Conservation (phyloP, 2,797 vertebrate genomes). For the Lycodopsis pacificus region DNA sequence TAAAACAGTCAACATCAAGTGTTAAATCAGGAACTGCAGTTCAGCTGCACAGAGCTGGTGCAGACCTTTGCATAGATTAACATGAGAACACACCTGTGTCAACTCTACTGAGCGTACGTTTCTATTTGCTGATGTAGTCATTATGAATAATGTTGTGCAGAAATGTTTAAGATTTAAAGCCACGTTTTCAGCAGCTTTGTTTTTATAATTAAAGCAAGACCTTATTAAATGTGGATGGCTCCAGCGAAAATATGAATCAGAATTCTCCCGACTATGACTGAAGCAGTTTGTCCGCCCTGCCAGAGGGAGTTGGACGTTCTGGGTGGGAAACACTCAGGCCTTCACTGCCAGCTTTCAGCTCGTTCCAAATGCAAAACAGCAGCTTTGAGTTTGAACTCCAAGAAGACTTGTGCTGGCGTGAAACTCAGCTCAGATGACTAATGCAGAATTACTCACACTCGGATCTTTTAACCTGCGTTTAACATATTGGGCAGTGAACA, state of each 20-base stretch:
- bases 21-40: not conserved
- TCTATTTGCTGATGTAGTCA: not conserved
- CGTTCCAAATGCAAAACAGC: conserved; percentile 16
- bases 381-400: conserved; percentile 1
- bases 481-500: not conserved
- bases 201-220: not conserved
- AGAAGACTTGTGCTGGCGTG: not conserved
- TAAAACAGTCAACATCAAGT: not conserved
- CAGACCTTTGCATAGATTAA: not conserved
- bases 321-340: conserved; percentile 34
- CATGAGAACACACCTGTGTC: not conserved
- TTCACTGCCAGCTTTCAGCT: conserved; percentile 21
- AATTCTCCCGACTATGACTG: not conserved
- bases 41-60: not conserved
- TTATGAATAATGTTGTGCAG: not conserved
- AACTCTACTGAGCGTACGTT: not conserved
- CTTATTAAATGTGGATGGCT: not conserved
- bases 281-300: conserved; percentile 19
- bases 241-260: not conserved
- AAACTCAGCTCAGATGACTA: not conserved
- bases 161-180: not conserved
- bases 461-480: not conserved
- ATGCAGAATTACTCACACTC: not conserved
- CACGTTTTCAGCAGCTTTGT: not conserved
- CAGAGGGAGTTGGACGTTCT: conserved; percentile 20